Conservation (phyloP, 1,140 invertebrate genomes). For the Campodea augens region DNA sequence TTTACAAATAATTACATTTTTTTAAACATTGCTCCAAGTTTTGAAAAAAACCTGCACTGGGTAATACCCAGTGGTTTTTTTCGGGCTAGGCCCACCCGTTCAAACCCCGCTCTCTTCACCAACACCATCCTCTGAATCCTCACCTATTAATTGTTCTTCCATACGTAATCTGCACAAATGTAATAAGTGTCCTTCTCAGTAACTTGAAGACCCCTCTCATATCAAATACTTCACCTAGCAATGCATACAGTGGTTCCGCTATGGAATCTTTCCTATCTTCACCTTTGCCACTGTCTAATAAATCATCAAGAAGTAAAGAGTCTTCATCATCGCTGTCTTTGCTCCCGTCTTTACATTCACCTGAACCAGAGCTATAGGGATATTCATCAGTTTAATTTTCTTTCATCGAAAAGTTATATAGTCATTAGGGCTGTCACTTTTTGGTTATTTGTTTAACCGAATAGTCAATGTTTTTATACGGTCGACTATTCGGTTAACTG, state of each 20-base stretch:
- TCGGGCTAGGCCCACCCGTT: too few species aligned
- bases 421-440: too few species aligned
- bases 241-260: constrained; percentile 65
- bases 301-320: constrained; percentile 18
- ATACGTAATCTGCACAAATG: constrained; percentile 81
- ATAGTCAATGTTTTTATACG: too few species aligned
- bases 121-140: constrained; percentile 7
- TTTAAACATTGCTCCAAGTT: too few species aligned
- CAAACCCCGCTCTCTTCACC: neutral
- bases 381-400: too few species aligned
- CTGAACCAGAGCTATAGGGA: constrained; percentile 26
- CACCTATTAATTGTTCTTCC: constrained; percentile 74
- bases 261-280: constrained; percentile 57
- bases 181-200: constrained; percentile 66
- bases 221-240: constrained; percentile 77
- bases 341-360: constrained; percentile 23
- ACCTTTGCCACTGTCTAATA: constrained; percentile 5
- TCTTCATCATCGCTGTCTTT: constrained; percentile 22
- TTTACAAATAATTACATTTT: too few species aligned
- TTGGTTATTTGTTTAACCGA: too few species aligned
- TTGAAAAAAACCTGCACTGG: too few species aligned
- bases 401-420: too few species aligned
- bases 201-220: constrained; percentile 70
- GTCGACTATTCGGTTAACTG: too few species aligned
- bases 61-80: too few species aligned